phyloP scores from a whole-genome alignment of 2,888 invertebrate genomes.

The Leptinotarsa peninsularis region DNA sequence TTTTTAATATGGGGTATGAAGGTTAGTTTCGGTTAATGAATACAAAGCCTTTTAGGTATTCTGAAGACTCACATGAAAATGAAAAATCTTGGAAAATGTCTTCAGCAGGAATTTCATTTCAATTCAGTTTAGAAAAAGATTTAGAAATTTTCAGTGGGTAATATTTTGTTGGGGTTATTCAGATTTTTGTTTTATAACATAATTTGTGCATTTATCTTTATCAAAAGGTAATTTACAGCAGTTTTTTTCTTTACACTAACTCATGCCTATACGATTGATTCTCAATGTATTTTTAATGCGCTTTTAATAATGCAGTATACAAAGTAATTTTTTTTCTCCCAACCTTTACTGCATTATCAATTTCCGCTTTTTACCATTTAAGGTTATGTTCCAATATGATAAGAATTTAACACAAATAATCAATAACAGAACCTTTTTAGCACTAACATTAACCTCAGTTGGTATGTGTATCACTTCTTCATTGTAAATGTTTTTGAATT shows the following conservation, averaged over 20 bases:
- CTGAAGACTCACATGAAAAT: too few species aligned
- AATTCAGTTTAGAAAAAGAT: too few species aligned
- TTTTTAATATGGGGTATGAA: not conserved
- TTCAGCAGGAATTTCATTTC: too few species aligned
- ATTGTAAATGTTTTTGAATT: slow-evolving; percentile 35
- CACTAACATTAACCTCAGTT: slow-evolving; percentile 49
- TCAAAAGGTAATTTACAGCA: too few species aligned
- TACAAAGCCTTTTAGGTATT: too few species aligned
- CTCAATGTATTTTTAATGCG: slow-evolving; percentile 28
- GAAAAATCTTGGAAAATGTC: too few species aligned
- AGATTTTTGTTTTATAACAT: too few species aligned
- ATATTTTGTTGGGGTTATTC: too few species aligned
- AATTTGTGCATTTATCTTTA: too few species aligned
- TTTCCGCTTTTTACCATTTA: slow-evolving; percentile 32
- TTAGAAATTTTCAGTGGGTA: too few species aligned
- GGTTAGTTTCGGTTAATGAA: too few species aligned
- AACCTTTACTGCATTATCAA: slow-evolving; percentile 30
- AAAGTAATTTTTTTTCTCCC: not conserved
- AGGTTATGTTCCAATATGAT: slow-evolving; percentile 22
- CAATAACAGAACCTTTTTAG: slow-evolving; percentile 44
- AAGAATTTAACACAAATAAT: slow-evolving; percentile 25
- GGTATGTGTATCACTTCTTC: slow-evolving; percentile 41
- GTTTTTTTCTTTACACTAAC: not conserved
- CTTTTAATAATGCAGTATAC: slow-evolving; percentile 24
- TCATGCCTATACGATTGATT: not conserved